A percentile compares a stretch with the other conserved stretches of the same genome.
Conservation (phyloP, 2,888 invertebrate species). For the Aquatica leii region DNA sequence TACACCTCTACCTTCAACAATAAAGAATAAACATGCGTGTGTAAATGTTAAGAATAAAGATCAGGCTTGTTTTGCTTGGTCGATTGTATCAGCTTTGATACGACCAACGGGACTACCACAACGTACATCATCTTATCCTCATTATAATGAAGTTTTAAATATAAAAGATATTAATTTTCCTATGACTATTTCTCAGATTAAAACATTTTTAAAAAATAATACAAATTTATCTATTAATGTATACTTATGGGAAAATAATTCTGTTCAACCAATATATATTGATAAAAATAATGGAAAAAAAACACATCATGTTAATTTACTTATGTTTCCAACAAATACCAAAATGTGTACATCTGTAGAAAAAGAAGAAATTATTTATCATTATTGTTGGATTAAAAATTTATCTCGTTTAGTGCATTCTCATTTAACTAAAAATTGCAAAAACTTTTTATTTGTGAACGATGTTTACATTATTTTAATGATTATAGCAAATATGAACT, state of each 20-base stretch:
- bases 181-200: neutral
- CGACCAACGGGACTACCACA: slow-evolving; percentile 9
- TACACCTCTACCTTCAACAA: slow-evolving; percentile 22
- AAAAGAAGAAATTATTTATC: slow-evolving; percentile 8
- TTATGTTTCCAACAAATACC: neutral
- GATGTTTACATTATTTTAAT: slow-evolving; percentile 26
- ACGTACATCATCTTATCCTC: slow-evolving; percentile 25
- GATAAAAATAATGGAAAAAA: neutral
- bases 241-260: neutral
- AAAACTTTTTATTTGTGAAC: slow-evolving; percentile 18
- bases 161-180: neutral
- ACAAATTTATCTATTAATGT: neutral
- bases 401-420: slow-evolving; percentile 24
- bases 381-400: slow-evolving; percentile 32
- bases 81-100: slow-evolving; percentile 33
- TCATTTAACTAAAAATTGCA: slow-evolving; percentile 7
- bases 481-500: slow-evolving; percentile 7
- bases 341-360: too few species aligned
- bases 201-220: neutral
- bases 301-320: neutral
- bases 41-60: slow-evolving; percentile 40
- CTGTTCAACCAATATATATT: neutral
- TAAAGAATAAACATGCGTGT: slow-evolving; percentile 8
- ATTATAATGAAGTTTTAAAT: slow-evolving; percentile 13
- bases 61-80: slow-evolving; percentile 39